Evolutionary conservation across 1,140 invertebrate genomes (phyloP), one percentile per base, ranked within the genome.

Genomic region (Zaprionus capensis): DNA sequence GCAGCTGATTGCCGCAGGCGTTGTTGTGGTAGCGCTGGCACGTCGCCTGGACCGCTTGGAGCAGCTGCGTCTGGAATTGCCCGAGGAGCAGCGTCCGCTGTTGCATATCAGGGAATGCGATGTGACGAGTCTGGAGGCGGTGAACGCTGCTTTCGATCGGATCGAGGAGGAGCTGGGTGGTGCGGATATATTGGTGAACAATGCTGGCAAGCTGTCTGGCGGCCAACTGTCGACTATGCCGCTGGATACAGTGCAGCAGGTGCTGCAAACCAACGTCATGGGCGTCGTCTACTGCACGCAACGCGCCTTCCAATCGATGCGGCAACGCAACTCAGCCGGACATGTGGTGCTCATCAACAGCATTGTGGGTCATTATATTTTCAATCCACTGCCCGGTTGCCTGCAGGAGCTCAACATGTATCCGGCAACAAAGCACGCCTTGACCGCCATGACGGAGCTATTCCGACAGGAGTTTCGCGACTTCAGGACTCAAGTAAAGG

Each of bases 341-440:
- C 95, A 97, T 68, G 95, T 97, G 59, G 94, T 97, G 58, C 94
- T 96, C 65, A 94, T 97, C n/a, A 96, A 95, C 88, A 96, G 94
- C 76, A 76, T 95, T 56, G 93, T 93, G 2, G 94, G 94, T 0
- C 94, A 95, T 70, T 93, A 93, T 71, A 71, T 94, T 1, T 93
- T 94, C 4, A 81, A 91, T 58, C 71, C 81, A 9, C 61, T 69
- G 38, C 78, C 80, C 0, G 91, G 86, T 4, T 58, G 73, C 24
- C 56, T 80, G 7, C 81, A 91, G 57, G 78, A 87, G 36, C 67
- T 92, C 7, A 94, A 88, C 76, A 84, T 96, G 24, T 97, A 97
- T 92, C 85, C 94, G 4, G 94, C 95, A 20, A 95, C 94, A 34
- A 97, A 97, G 93, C 94, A 94, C 92, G 96, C 95, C 0, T 91